Evolutionary conservation across 2,113 vertebrate genomes (phyloP).

Genomic region (Trichechus manatus): DNA sequence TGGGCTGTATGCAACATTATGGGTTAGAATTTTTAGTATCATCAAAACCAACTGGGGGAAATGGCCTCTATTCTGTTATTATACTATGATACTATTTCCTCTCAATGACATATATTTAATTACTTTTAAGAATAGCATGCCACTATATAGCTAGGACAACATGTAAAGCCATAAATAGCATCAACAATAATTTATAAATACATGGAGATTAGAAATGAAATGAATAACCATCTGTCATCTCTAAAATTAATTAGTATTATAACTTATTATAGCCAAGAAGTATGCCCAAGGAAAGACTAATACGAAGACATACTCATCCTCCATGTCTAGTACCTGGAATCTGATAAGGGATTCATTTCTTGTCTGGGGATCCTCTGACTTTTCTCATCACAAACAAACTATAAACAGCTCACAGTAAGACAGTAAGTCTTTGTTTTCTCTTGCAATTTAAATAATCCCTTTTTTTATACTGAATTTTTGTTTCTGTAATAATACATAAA

Average conservation of each 20-base stretch:
- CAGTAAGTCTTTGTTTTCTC: background rate
- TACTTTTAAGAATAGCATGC: slow-evolving; percentile 15
- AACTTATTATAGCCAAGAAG: background rate
- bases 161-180: background rate
- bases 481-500: slow-evolving; percentile 22
- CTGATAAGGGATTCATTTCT: background rate
- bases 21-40: slow-evolving; percentile 19
- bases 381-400: background rate
- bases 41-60: background rate
- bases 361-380: background rate
- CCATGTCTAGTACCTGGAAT: background rate
- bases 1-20: background rate
- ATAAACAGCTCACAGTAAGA: background rate
- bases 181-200: slow-evolving; percentile 21
- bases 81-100: background rate
- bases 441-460: background rate
- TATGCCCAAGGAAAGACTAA: background rate
- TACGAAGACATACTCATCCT: background rate
- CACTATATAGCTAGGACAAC: background rate
- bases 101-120: slow-evolving; percentile 2
- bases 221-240: background rate
- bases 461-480: background rate
- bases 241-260: background rate
- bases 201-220: background rate
- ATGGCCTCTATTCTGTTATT: background rate